Evolutionary conservation across 2,888 invertebrate genomes (phyloP), one percentile per base, ranked within the genome.

Genomic region (Drosophila multiciliata): DNA sequence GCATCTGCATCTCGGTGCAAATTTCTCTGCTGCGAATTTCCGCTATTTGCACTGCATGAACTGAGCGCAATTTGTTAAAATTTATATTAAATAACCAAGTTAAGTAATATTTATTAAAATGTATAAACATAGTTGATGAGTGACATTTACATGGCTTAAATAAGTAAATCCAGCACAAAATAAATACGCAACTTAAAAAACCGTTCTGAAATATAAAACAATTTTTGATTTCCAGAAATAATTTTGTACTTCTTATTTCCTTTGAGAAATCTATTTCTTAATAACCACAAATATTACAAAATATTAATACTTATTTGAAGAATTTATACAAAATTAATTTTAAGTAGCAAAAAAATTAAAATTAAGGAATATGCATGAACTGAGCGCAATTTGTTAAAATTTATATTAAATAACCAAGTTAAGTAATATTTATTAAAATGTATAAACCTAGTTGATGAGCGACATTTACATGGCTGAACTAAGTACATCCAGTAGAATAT

Each of bases 11-110:
- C 38, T 48, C 38, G 29, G 57, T 59, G 61, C 59, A 62, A 2
- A 5, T 38, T 15, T 26, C 63, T 52, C 63, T 52, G 66, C 61
- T 63, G 60, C 79, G 73, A 69, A 80, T 82, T 60, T 73, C 78
- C 64, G 62, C 80, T 75, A 68, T 80, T 66, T 73, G 53, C 35
- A 68, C 64, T 68, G 67, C 57, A 59, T 15, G 12, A 17, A 17
- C 4, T 12, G n/a, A 6, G 4, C 15, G 26, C 15, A 4, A 15
- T 4, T 45, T 15, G 26, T 15, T 0, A 26, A 2, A 38, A n/a
- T 23, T 26, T 17, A 11, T 2, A 15, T 2, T 15, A 23, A 15
- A 23, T 8, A 8, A 45, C 23, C 15, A 8, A 45, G 4, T 15
- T 45, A 1, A 8, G 15, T 26, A n/a, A 6, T n/a, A n/a, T 26